Evolutionary conservation across 2,888 invertebrate genomes (phyloP).

Genomic region (Mesopsocus fuscifrons): DNA sequence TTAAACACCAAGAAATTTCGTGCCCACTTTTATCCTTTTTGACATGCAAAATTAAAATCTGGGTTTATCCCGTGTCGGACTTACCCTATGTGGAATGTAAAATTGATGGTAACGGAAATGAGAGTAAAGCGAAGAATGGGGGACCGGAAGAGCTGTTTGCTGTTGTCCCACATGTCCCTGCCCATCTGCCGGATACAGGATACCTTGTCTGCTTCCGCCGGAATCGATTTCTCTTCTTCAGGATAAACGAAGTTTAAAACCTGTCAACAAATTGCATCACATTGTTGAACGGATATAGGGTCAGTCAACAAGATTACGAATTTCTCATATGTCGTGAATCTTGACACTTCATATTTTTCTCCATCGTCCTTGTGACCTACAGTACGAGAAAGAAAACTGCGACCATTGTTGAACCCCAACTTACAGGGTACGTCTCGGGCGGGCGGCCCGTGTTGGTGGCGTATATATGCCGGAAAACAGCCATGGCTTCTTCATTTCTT

Average conservation of each 20-base stretch:
- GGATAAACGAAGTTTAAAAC: not conserved
- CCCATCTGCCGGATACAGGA: conserved; percentile 38
- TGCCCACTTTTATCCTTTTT: too few species aligned
- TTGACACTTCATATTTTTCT: too few species aligned
- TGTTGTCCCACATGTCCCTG: conserved; percentile 58
- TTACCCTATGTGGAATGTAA: conserved; percentile 82
- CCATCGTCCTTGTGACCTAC: too few species aligned
- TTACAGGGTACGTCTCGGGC: conserved; percentile 53
- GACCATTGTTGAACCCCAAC: too few species aligned
- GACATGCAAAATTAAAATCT: too few species aligned
- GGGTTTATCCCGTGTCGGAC: too few species aligned
- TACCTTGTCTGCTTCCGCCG: conserved; percentile 38
- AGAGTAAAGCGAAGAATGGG: conserved; percentile 67
- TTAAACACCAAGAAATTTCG: too few species aligned
- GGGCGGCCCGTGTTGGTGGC: conserved; percentile 60
- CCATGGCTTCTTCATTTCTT: conserved; percentile 57
- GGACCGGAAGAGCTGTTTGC: conserved; percentile 57
- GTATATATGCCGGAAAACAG: conserved; percentile 64
- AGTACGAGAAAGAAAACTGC: too few species aligned
- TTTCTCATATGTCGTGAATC: too few species aligned
- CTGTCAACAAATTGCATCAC: too few species aligned
- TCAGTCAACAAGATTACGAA: too few species aligned
- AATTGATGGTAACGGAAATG: conserved; percentile 75
- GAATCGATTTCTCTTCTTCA: conserved; percentile 26
- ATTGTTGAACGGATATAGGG: conserved; percentile 5